Conservation (phyloP, 2,888 invertebrate genomes). For the Sphaerophoria taeniata region DNA sequence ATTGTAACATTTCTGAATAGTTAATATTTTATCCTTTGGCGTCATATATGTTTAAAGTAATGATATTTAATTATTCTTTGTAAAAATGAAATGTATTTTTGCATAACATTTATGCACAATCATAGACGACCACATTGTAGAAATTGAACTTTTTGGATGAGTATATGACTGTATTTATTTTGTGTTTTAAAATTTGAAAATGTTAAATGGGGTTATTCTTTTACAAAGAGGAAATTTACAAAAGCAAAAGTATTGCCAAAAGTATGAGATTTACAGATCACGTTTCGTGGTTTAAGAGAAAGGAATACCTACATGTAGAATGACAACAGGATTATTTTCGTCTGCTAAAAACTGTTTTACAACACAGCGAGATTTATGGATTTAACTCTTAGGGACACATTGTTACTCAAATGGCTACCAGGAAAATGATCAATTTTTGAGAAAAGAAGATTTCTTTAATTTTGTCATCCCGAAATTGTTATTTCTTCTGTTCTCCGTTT, state of each 20-base stretch:
- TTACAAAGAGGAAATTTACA: slow-evolving; percentile 11
- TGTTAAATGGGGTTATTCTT: neutral
- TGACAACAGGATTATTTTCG: too few species aligned
- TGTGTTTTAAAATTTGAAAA: neutral
- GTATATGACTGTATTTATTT: neutral
- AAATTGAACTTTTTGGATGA: slow-evolving; percentile 6
- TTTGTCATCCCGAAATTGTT: too few species aligned
- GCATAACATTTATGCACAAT: slow-evolving; percentile 68
- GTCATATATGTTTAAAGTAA: slow-evolving; percentile 53
- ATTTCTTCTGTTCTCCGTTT: too few species aligned
- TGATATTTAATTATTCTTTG: slow-evolving; percentile 71
- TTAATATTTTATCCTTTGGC: slow-evolving; percentile 64
- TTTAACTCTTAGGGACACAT: too few species aligned
- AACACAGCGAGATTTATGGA: too few species aligned
- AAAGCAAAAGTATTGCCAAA: slow-evolving; percentile 18
- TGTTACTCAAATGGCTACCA: too few species aligned
- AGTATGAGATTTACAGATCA: slow-evolving; percentile 21
- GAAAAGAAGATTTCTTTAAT: too few species aligned
- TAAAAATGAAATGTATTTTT: slow-evolving; percentile 51
- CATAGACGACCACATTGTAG: slow-evolving; percentile 11
- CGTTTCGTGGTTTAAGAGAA: neutral
- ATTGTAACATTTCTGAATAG: slow-evolving; percentile 1
- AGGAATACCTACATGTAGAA: neutral
- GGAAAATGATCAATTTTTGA: too few species aligned
- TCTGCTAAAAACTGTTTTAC: too few species aligned